Evolutionary conservation across 1,140 invertebrate genomes (phyloP), one percentile per base, ranked within the genome.

Genomic region (Aradophagus sp.): DNA sequence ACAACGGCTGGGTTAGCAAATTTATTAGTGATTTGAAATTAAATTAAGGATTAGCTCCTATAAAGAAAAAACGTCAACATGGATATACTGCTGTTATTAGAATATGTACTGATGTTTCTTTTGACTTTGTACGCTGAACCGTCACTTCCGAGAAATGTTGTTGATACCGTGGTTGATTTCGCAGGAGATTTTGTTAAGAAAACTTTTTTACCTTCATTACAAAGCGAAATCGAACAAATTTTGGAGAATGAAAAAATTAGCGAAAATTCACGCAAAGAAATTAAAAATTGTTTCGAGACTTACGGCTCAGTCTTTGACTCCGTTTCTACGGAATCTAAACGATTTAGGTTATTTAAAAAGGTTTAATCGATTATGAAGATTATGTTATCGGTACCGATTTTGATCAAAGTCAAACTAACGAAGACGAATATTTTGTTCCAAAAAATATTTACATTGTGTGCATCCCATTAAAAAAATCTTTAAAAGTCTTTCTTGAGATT

Each of bases 271-370:
- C 11, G 29, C 8, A 16, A 26, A 12, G 19, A 61, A 48, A 26
- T 61, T n/a, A 8, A 23, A 32, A 27, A 41, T 34, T 41, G 44
- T 26, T 50, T 48, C 12, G 10, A 34, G 20, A 31, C 41, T 15
- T 17, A 61, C 12, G 1, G 5, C 50, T 10, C 11, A 19, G n/a
- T 61, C 23, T 62, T 62, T 36, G 45, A 50, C 5, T 10, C 23
- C 17, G 38, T 62, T 4, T 26, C 3, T 4, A 62, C 47, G 12
- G 47, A 63, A 53, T 10, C 47, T 0, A 63, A 53, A 32, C 39
- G 59, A 15, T 62, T 62, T 52, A 11, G 41, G 6, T n/a, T 62
- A 16, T 52, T 62, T 8, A 50, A 44, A 62, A 29, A 26, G 59
- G 47, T 52, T 34, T 63, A 7, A 16, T 63, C 36, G 17, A 56